Conservation (phyloP, 2,888 invertebrate genomes). For the Spialia ferax region DNA sequence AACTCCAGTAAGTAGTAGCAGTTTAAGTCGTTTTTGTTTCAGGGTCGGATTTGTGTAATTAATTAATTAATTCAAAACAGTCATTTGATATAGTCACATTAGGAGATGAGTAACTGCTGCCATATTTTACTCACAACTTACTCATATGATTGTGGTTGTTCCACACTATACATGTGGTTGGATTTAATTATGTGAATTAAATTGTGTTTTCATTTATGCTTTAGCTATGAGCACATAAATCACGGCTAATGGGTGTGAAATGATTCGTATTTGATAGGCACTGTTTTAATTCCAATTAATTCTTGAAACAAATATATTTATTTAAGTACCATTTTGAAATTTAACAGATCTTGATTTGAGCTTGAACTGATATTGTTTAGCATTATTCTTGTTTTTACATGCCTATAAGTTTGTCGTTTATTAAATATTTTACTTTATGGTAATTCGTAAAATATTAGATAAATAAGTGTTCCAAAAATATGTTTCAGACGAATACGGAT, state of each 20-base stretch:
- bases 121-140: conserved; percentile 33
- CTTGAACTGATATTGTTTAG: too few species aligned
- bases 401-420: too few species aligned
- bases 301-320: too few species aligned
- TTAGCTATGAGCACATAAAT: neutral
- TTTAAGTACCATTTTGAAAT: neutral
- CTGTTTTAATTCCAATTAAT: too few species aligned
- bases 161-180: conserved; percentile 6
- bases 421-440: too few species aligned
- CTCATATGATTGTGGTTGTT: conserved; percentile 6
- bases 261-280: neutral
- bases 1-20: neutral
- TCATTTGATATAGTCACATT: conserved; percentile 37
- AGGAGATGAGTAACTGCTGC: conserved; percentile 35
- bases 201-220: neutral
- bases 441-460: too few species aligned
- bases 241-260: neutral
- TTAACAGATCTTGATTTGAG: too few species aligned
- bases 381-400: too few species aligned
- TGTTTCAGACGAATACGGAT: too few species aligned
- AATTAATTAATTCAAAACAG: conserved; percentile 37
- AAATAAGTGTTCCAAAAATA: too few species aligned
- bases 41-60: conserved; percentile 20
- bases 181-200: conserved; percentile 8
- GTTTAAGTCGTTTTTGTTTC: conserved; percentile 9